Evolutionary conservation across 35 echinoderm and acorn worm species (phyloP), one percentile per base, ranked within the genome.

Genomic region (Lytechinus variegatus): DNA sequence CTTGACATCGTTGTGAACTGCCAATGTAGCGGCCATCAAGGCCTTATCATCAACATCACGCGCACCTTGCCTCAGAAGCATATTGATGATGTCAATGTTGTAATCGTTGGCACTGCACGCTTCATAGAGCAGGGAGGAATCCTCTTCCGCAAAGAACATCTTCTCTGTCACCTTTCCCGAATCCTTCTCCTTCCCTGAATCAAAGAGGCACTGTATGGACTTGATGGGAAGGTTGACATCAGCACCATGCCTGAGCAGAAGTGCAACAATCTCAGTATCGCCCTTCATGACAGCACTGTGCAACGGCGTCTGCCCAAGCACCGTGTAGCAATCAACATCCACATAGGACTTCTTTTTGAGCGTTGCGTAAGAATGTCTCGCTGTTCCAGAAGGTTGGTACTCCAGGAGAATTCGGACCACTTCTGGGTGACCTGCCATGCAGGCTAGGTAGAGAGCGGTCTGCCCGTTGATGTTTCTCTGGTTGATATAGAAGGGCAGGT

Each of bases 301-400:
- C 52, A 99, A 61, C 16, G 98, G 97, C 28, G 98, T 99, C 94
- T 92, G 95, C 5, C 98, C 98, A 10, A 98, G 86, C 44, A 99
- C 96, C 7, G 98, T 98, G 92, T 99, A 99, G 27, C 97, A 95
- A 79, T 99, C 97, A 8, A 99, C 92, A 14, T 99, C 96, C 9
- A 97, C 94, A 90, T 95, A 96, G 3, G 97, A 53, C 27, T 96
- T 94, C 91, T 96, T 96, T 72, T 95, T 95, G 52, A 72, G 87
- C 0, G 94, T 91, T 21, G 89, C 87, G 52, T 94, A 89, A 54
- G 87, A 94, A 56, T 92, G 95, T 54, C 89, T 87, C 8, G 56
- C 54, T 44, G 87, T 28, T 19, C 96, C 96, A 16, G 54, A 58
- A 51, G 97, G 96, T 58, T 96, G 97, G 90, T 95, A 99, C 53